phyloP scores from a whole-genome alignment of 2,797 vertebrate species.

The Leucoraja ocellata region DNA sequence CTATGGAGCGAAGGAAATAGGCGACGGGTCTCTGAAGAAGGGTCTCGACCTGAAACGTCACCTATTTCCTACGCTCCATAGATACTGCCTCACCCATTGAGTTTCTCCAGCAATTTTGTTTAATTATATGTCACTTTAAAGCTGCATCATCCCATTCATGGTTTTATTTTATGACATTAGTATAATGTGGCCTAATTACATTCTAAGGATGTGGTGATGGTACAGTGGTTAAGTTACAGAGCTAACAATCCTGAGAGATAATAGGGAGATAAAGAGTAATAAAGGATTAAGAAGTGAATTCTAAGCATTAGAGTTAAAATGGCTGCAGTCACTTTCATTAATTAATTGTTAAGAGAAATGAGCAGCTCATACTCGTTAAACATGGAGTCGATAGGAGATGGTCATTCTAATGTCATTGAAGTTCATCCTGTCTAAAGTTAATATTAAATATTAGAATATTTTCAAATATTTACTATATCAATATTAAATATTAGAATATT shows the following conservation, averaged over 20 bases:
- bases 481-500: slow-evolving; percentile 1
- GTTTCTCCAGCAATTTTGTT: background rate
- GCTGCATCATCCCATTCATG: background rate
- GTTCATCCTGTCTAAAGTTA: background rate
- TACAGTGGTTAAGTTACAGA: no score
- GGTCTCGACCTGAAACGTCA: no score
- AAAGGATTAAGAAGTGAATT: background rate
- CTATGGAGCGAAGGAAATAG: no score
- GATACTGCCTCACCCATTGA: no score
- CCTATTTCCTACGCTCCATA: no score
- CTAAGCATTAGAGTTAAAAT: background rate
- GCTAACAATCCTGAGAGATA: no score
- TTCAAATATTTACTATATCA: background rate
- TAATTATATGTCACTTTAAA: background rate
- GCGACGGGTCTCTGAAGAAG: no score
- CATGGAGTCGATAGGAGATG: background rate
- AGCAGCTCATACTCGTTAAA: background rate
- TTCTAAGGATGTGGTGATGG: background rate
- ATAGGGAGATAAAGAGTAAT: background rate
- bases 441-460: background rate
- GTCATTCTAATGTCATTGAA: background rate
- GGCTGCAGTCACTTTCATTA: background rate
- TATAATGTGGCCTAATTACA: background rate
- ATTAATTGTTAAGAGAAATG: background rate
- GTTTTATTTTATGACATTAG: background rate